Conservation (phyloP, 2,888 invertebrate genomes). For the Coleophora deauratella region DNA sequence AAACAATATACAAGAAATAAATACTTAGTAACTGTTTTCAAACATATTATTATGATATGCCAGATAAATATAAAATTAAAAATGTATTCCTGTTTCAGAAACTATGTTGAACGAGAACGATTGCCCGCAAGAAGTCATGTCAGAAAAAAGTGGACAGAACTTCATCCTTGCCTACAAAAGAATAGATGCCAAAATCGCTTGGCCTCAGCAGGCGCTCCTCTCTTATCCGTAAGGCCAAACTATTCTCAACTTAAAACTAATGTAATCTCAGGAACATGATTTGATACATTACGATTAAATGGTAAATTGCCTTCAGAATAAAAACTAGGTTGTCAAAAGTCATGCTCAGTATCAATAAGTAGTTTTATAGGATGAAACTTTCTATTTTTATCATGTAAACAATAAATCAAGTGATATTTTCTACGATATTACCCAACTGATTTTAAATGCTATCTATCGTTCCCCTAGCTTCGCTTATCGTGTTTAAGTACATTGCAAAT, state of each 20-base stretch:
- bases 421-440: conserved; percentile 47
- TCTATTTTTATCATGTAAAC: conserved; percentile 55
- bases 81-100: conserved; percentile 75
- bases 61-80: no score
- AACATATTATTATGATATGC: no score
- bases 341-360: conserved; percentile 29
- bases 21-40: no score
- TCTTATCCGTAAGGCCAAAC: conserved; percentile 41
- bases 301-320: conserved; percentile 3
- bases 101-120: conserved; percentile 90
- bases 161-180: conserved; percentile 96
- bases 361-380: conserved; percentile 2
- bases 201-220: conserved; percentile 81
- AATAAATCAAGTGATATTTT: conserved; percentile 64
- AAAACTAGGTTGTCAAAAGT: conserved; percentile 15
- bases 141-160: conserved; percentile 82
- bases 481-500: conserved; percentile 42
- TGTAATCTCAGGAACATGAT: conserved; percentile 16
- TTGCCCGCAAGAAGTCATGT: conserved; percentile 91
- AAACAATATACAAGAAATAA: no score
- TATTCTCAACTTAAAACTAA: no score
- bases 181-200: conserved; percentile 97
- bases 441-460: conserved; percentile 36
- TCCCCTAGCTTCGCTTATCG: conserved; percentile 35
- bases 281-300: neutral